These are phyloP conservation scores for Ibidorhyncha struthersii DNA, from an alignment of 2,113 vertebrate genomes.

Conservation along the genomic window DNA sequence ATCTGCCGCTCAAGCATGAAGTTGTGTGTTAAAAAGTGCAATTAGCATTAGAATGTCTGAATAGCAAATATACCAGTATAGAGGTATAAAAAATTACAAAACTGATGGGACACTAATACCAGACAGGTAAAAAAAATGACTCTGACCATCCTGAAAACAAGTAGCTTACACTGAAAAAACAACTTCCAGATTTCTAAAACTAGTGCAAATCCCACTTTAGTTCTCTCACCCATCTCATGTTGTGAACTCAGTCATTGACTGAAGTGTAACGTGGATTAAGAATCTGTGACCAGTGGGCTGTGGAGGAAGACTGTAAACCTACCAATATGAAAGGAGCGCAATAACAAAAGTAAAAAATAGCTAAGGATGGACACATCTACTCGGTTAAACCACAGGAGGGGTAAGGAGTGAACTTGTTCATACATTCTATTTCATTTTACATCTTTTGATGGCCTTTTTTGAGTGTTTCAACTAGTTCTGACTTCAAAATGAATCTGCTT, in stretches of 20 bases:
- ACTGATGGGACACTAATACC: neutral
- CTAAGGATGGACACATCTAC: neutral
- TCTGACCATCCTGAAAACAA: neutral
- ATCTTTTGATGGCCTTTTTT: neutral
- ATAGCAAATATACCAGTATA: neutral
- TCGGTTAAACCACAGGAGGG: neutral
- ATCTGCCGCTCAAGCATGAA: neutral
- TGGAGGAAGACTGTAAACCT: neutral
- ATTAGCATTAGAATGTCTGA: neutral
- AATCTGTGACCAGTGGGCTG: neutral
- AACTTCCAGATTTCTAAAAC: neutral
- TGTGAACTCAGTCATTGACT: neutral
- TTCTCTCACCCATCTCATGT: neutral
- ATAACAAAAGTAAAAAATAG: neutral
- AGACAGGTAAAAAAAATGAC: neutral
- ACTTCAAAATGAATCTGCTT: neutral
- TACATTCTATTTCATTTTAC: neutral
- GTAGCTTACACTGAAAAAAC: neutral
- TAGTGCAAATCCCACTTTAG: neutral
- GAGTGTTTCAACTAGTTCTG: neutral
- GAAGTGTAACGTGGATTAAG: neutral
- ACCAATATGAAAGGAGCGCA: neutral
- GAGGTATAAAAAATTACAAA: neutral
- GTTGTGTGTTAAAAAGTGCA: neutral
- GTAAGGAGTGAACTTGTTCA: neutral